phyloP scores from a whole-genome alignment of 1,140 invertebrate genomes.

The Lepidotrigona ventralis region DNA sequence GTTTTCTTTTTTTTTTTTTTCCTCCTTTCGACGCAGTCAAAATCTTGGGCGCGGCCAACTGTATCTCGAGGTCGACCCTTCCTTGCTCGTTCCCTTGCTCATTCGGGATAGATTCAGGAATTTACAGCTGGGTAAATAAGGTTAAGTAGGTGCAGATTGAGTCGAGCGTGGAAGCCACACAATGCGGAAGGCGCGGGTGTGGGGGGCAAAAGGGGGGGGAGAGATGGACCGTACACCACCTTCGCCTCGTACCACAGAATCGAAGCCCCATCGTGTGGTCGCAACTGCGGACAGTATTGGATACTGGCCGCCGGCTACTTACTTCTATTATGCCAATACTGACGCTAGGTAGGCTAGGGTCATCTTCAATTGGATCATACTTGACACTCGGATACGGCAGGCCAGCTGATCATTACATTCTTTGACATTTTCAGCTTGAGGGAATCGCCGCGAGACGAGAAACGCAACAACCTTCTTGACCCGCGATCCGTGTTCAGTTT shows the following conservation, averaged over 20 bases:
- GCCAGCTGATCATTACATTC: conserved; percentile 42
- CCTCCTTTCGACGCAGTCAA: background rate
- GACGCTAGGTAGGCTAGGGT: conserved; percentile 55
- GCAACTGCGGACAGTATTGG: conserved; percentile 60
- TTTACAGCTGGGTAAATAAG: conserved; percentile 63
- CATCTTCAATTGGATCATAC: conserved; percentile 66
- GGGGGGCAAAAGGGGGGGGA: background rate
- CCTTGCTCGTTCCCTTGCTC: background rate
- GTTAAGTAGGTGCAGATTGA: conserved; percentile 70
- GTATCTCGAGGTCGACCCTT: background rate
- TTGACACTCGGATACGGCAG: conserved; percentile 50
- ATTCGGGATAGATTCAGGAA: conserved; percentile 45
- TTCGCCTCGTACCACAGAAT: conserved; percentile 49
- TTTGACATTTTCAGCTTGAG: background rate
- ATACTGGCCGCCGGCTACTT: conserved; percentile 46
- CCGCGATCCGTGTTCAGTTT: background rate
- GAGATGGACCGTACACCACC: conserved; percentile 19
- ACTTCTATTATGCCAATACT: conserved; percentile 64
- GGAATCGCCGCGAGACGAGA: background rate
- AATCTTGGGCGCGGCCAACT: background rate
- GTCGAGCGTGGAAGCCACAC: conserved; percentile 67
- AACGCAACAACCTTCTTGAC: background rate
- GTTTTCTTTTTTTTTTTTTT: background rate
- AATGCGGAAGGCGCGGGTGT: conserved; percentile 39
- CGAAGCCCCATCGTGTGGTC: conserved; percentile 64